Base-by-base conservation (phyloP, 2,797 vertebrate species). In the Halcyon badia region DNA sequence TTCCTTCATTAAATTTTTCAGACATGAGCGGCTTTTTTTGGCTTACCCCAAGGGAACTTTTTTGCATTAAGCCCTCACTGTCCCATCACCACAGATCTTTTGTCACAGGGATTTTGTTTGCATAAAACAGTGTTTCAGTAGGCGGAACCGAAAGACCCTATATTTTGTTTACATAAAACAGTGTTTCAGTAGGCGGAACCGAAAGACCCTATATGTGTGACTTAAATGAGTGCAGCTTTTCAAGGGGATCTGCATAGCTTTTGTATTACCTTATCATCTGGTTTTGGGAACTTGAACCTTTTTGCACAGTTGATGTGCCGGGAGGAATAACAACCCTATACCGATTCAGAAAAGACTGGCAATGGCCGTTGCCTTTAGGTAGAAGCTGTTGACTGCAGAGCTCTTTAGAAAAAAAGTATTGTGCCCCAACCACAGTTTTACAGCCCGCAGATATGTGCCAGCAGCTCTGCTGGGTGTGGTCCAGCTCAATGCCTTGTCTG, bases 181-280 rank as follows among this genome's bases (percentile, higher is more conserved):
- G 7, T 1, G 0, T 44, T 25, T 83, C 60, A 39, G 28, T 13
- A 77, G 21, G 35, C 0, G 0, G 28, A 21, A 52, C 64, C 0
- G 10, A 86, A 87, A 75, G 20, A 14, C 8, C 7, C 7, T 60
- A 2, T 9, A 11, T n/a, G 4, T 51, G 15, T 39, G 42, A 41
- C 19, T 86, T 49, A 31, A 56, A 61, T 8, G 3, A 66, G 5
- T 54, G 30, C n/a, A 90, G 48, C 52, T 49, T 85, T 57, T 71
- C 70, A 44, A 70, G 26, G 25, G 21, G 9, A 49, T 64, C 11
- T 12, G 12, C 4, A 2, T 2, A n/a, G 39, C 4, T 71, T 92
- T 87, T 93, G 26, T 9, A 8, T 76, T 85, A 48, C 46, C 11
- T 69, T 82, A 21, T 44, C 13, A 84, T 58, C 33, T 79, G 6